Evolutionary conservation across 2,113 vertebrate species (phyloP), one percentile per base, ranked within the genome.

Genomic region (Ranitomeya imitator): DNA sequence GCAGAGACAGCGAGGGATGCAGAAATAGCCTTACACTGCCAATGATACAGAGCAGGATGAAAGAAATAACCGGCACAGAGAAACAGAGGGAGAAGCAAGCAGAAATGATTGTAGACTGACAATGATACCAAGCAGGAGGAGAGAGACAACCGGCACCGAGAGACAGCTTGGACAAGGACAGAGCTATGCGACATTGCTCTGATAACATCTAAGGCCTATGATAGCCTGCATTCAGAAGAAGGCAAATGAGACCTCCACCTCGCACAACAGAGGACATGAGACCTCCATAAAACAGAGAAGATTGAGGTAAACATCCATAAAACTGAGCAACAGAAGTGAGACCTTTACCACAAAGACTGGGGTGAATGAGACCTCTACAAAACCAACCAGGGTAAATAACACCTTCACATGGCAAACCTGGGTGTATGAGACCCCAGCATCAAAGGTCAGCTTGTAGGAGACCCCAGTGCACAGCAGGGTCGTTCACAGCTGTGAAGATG

Each of bases 1-100:
- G 65, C 52, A 69, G 77, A 81, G 13, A 73, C 18, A 87, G 77
- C 60, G 65, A 87, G 16, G 10, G 60, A 82, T 59, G 21, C 65
- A n/a, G 85, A 80, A 55, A 88, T 21, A 81, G 79, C 15, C 16
- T 60, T 7, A 57, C 15, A 78, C 60, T n/a, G 45, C 7, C n/a
- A 18, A n/a, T 9, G 86, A 79, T 55, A 74, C 45, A 2, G 67
- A 52, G 61, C 37, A 69, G 45, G 21, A 31, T 69, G 82, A 0
- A 37, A 4, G 14, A 77, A 31, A 61, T 31, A 18, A 12, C 57
- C 26, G 37, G 59, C 23, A 37, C 10, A 63, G 26, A 31, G 26
- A 31, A 31, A 31, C 26, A 31, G 26, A 31, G 26, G 26, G 26
- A 31, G 26, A 31, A 31, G 26, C 26, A 31, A 31, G 26, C 26